Conservation (phyloP, 2,113 vertebrate species). For the Clupea harengus region DNA sequence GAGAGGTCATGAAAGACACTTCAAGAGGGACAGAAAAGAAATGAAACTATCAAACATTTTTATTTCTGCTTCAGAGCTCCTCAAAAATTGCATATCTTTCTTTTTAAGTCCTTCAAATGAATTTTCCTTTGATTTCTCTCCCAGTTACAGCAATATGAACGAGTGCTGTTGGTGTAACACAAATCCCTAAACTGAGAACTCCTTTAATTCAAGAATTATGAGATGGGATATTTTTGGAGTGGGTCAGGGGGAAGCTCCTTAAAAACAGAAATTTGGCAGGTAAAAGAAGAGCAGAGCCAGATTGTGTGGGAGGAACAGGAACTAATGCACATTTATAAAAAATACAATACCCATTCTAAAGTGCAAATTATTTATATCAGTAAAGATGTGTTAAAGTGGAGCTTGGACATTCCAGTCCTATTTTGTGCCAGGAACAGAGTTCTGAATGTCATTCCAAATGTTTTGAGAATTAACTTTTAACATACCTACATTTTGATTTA, state of each 20-base stretch:
- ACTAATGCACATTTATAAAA: not conserved
- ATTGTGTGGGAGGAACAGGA: not conserved
- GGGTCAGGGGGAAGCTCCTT: not conserved
- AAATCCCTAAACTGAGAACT: not conserved
- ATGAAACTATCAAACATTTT: too few species aligned
- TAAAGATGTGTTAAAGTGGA: not conserved
- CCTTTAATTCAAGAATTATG: not conserved
- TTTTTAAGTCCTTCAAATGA: too few species aligned
- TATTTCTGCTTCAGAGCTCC: too few species aligned
- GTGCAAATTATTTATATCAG: not conserved
- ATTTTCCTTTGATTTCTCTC: not conserved
- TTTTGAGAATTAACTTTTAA: not conserved
- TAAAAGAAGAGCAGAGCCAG: not conserved
- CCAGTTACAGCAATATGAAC: not conserved
- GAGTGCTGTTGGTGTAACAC: not conserved
- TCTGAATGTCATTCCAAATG: not conserved
- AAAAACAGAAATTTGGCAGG: not conserved
- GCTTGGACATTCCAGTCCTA: not conserved
- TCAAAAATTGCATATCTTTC: too few species aligned
- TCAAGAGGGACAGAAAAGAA: too few species aligned
- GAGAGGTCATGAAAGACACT: too few species aligned
- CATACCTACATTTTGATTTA: not conserved
- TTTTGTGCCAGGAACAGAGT: not conserved
- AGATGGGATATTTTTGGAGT: not conserved
- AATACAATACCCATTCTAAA: not conserved